phyloP scores from a whole-genome alignment of 2,888 invertebrate genomes.

The Pedicia rivosa region DNA sequence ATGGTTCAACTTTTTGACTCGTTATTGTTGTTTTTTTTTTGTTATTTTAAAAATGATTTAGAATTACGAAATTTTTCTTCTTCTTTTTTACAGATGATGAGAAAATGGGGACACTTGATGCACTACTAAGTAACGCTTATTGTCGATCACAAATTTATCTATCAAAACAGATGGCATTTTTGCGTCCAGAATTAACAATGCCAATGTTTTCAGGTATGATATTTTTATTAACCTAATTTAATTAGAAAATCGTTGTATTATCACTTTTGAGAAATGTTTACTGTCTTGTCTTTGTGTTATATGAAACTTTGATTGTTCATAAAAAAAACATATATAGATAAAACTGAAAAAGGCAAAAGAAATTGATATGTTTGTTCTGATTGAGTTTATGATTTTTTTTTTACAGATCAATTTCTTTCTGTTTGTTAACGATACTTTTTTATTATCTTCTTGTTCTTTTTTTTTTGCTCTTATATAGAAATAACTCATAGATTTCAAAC shows the following conservation, averaged over 20 bases:
- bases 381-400: no score
- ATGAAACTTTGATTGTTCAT: no score
- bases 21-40: no score
- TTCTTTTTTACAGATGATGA: slow-evolving; percentile 23
- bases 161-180: slow-evolving; percentile 79
- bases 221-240: slow-evolving; percentile 7
- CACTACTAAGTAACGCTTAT: slow-evolving; percentile 71
- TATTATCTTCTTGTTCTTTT: no score
- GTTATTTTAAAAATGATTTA: not conserved
- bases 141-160: slow-evolving; percentile 86
- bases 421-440: no score
- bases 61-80: not conserved
- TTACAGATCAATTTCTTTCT: no score
- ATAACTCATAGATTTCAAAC: slow-evolving; percentile 94
- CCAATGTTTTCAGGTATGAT: slow-evolving; percentile 92
- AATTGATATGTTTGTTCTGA: no score
- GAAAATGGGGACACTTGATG: slow-evolving; percentile 58
- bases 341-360: no score
- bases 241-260: not conserved
- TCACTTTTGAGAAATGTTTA: not conserved
- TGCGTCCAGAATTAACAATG: slow-evolving; percentile 97
- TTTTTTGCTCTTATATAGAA: no score
- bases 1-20: not conserved
- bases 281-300: not conserved
- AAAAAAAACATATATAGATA: no score